A percentile compares a stretch with the other conserved stretches of the same genome.
Conservation (phyloP, 2,888 invertebrate species). For the Dynastes grantii region DNA sequence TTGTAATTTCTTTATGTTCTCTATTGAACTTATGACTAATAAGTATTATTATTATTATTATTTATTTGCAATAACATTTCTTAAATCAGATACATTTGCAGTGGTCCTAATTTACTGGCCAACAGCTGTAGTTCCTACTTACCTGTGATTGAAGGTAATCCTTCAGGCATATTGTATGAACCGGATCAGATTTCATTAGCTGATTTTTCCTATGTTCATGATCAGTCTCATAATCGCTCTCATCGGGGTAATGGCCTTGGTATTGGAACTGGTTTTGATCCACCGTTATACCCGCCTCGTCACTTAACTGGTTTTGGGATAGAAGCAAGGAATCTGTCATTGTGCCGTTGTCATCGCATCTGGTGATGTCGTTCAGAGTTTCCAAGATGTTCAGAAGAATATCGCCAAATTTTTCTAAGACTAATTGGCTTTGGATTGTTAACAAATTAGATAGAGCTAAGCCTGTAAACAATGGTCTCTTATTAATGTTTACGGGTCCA, state of each 20-base stretch:
- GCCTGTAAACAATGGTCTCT: background rate
- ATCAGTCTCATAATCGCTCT: conserved; percentile 80
- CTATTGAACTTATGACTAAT: too few species aligned
- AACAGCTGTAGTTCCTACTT: conserved; percentile 53
- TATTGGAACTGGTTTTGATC: conserved; percentile 59
- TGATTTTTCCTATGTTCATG: conserved; percentile 83
- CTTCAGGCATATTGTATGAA: conserved; percentile 83
- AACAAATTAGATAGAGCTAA: conserved; percentile 80
- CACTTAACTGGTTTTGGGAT: conserved; percentile 60
- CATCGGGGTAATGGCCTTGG: conserved; percentile 72
- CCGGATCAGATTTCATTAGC: conserved; percentile 82
- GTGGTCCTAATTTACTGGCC: too few species aligned
- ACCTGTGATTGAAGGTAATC: conserved; percentile 83
- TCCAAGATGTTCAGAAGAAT: conserved; percentile 84
- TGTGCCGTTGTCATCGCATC: conserved; percentile 78
- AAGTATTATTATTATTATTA: too few species aligned
- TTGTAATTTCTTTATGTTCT: too few species aligned
- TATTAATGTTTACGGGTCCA: background rate
- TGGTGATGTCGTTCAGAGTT: conserved; percentile 86
- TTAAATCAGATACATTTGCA: too few species aligned
- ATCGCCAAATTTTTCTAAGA: conserved; percentile 81
- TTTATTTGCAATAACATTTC: too few species aligned
- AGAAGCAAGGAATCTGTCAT: conserved; percentile 66
- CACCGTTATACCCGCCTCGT: background rate
- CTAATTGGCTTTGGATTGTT: conserved; percentile 79